Conservation (phyloP, 2,113 vertebrate genomes). For the Larimichthys polyactis region DNA sequence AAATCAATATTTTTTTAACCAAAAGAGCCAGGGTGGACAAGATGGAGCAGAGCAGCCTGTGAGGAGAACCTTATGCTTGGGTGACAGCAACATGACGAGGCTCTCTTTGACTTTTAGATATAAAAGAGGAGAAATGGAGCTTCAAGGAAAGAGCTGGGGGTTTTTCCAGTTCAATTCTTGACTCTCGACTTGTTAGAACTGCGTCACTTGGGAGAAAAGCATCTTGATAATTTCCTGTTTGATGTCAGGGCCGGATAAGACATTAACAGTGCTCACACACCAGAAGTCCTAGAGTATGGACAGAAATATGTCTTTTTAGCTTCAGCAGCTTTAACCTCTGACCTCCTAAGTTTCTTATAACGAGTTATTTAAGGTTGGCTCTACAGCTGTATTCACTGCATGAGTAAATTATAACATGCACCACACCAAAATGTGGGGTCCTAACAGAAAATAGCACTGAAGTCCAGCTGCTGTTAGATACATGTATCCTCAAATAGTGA, state of each 20-base stretch:
- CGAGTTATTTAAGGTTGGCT: not conserved
- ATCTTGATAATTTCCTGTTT: not conserved
- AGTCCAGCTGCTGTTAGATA: too few species aligned
- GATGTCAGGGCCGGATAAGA: not conserved
- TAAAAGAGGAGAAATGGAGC: slow-evolving; percentile 30
- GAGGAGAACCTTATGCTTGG: slow-evolving; percentile 12
- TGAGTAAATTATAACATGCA: not conserved
- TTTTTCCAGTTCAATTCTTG: not conserved
- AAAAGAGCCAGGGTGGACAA: slow-evolving; percentile 38
- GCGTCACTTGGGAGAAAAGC: not conserved
- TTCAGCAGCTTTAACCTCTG: not conserved
- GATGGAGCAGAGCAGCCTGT: slow-evolving; percentile 13
- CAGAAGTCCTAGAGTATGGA: not conserved
- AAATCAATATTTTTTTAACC: slow-evolving; percentile 67
- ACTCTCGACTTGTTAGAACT: not conserved
- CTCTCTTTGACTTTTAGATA: not conserved
- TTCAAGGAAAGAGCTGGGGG: not conserved
- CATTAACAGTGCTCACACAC: not conserved
- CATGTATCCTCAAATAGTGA: too few species aligned
- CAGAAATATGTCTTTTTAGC: not conserved
- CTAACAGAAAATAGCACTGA: not conserved
- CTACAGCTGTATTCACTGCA: not conserved
- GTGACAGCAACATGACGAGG: not conserved
- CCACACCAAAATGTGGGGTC: not conserved
- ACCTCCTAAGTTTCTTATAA: not conserved